Conservation (phyloP, 2,113 vertebrate species). For the Tylochromis polylepis region DNA sequence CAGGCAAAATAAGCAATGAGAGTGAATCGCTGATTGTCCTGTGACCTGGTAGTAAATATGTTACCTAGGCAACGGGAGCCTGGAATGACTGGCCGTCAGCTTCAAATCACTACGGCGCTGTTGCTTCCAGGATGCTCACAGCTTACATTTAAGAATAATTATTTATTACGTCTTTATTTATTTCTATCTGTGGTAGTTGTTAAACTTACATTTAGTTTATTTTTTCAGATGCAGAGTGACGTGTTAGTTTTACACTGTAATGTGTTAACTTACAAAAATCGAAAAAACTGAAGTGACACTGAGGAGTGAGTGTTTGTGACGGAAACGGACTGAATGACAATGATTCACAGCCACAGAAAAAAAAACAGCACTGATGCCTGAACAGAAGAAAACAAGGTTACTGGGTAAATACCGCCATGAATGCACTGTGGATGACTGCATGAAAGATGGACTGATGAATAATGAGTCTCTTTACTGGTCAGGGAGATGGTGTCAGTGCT, state of each 20-base stretch:
- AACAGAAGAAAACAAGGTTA: not conserved
- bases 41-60: not conserved
- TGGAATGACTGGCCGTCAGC: not conserved
- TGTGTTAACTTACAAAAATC: not conserved
- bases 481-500: not conserved
- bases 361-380: not conserved
- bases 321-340: not conserved
- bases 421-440: not conserved
- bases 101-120: not conserved
- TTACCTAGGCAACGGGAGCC: not conserved
- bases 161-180: not conserved
- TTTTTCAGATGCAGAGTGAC: not conserved
- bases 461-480: not conserved
- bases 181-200: not conserved
- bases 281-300: not conserved
- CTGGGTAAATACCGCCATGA: not conserved
- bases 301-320: not conserved
- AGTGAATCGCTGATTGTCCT: not conserved
- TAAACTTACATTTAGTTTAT: not conserved
- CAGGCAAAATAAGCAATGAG: not conserved
- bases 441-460: not conserved
- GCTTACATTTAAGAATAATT: not conserved
- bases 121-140: not conserved
- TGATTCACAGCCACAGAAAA: not conserved
- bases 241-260: not conserved